phyloP scores from a whole-genome alignment of 2,113 vertebrate genomes.

The Cricetomys ansorgei region DNA sequence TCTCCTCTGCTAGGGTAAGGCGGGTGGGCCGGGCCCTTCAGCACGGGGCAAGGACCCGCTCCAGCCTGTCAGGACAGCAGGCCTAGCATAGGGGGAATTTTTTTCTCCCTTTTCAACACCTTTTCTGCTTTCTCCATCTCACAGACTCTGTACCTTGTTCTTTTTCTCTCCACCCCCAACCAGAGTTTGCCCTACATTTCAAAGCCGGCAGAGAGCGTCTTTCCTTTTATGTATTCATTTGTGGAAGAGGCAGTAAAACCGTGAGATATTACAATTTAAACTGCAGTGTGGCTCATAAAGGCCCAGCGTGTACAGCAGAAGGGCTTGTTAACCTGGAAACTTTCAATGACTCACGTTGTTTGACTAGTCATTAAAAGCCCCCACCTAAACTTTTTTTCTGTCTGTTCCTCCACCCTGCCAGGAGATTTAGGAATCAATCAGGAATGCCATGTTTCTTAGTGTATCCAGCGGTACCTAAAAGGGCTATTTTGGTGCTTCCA shows the following conservation, averaged over 20 bases:
- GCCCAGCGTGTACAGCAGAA: constrained; percentile 10
- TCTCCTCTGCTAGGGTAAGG: neutral
- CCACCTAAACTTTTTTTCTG: constrained; percentile 61
- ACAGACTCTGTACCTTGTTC: neutral
- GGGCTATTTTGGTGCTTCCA: neutral
- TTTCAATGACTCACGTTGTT: constrained; percentile 71
- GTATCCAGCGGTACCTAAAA: neutral
- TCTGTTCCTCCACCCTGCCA: neutral
- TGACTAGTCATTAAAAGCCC: constrained; percentile 54
- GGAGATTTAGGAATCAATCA: neutral
- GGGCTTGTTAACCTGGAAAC: constrained; percentile 68
- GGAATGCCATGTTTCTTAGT: neutral
- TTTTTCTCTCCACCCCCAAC: neutral
- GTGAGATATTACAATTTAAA: neutral
- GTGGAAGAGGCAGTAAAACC: constrained; percentile 55
- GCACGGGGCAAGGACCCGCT: neutral
- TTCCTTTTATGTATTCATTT: constrained; percentile 12
- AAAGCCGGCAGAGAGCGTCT: constrained; percentile 41
- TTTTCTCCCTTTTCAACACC: neutral
- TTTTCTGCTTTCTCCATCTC: neutral
- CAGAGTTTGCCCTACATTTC: constrained; percentile 48
- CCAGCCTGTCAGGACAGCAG: neutral
- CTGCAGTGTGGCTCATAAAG: constrained; percentile 47
- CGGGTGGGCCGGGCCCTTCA: neutral
- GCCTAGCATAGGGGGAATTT: neutral